Evolutionary conservation across 2,113 vertebrate genomes (phyloP).

Genomic region (Hyaena hyaena): DNA sequence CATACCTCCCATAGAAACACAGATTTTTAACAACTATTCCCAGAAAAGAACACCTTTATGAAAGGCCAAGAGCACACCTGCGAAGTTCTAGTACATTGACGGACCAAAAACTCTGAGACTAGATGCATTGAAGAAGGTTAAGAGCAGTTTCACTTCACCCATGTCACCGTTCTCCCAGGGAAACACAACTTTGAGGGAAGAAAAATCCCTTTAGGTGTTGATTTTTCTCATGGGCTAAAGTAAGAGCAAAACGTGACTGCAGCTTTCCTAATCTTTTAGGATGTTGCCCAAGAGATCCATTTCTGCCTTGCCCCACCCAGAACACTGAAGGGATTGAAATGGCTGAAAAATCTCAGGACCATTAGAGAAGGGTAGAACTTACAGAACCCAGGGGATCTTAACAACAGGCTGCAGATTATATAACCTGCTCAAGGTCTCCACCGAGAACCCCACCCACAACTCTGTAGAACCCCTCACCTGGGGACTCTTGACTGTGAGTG

Average conservation of each 20-base stretch:
- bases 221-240: not conserved
- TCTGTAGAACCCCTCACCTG: not conserved
- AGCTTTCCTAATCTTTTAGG: not conserved
- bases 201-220: not conserved
- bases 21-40: not conserved
- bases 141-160: not conserved
- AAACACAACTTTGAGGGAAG: not conserved
- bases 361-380: not conserved
- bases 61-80: not conserved
- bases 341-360: not conserved
- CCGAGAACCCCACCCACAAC: not conserved
- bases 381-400: not conserved
- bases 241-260: not conserved
- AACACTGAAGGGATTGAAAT: not conserved
- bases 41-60: not conserved
- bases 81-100: not conserved
- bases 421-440: not conserved
- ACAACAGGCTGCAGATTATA: not conserved
- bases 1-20: not conserved
- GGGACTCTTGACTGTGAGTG: not conserved
- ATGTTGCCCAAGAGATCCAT: not conserved
- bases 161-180: not conserved
- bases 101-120: not conserved
- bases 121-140: not conserved
- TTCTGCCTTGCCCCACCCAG: not conserved